phyloP scores from a whole-genome alignment of 2,797 vertebrate species.

The Rhinophrynus dorsalis region DNA sequence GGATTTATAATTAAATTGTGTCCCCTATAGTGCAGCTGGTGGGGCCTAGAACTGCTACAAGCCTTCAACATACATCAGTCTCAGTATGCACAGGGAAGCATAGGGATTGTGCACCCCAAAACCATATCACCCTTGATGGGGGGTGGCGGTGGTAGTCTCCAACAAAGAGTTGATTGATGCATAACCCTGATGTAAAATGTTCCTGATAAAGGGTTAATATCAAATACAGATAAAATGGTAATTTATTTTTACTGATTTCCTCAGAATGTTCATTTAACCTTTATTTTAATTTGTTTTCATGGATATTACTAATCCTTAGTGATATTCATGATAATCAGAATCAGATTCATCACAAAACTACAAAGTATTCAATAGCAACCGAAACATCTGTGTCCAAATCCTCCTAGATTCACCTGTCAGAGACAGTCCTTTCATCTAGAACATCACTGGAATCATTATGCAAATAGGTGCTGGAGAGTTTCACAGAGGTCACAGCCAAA shows the following conservation, averaged over 20 bases:
- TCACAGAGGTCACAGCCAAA: not conserved
- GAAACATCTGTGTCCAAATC: slow-evolving; percentile 23
- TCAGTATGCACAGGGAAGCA: too few relatives aligned
- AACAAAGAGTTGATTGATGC: too few relatives aligned
- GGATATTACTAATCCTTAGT: slow-evolving; percentile 2
- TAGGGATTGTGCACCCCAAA: too few relatives aligned
- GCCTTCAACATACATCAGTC: too few relatives aligned
- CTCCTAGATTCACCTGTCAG: slow-evolving; percentile 22
- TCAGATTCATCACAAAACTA: slow-evolving; percentile 10
- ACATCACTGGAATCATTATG: not conserved
- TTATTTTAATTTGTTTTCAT: slow-evolving; percentile 6
- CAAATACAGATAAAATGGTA: not conserved
- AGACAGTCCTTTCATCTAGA: slow-evolving; percentile 8
- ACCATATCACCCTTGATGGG: too few relatives aligned
- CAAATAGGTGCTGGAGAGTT: not conserved
- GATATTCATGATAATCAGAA: not conserved
- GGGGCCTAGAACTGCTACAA: too few relatives aligned
- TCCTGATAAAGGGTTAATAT: too few relatives aligned
- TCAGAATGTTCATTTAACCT: not conserved
- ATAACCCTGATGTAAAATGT: too few relatives aligned
- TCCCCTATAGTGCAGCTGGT: too few relatives aligned
- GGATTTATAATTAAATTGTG: too few relatives aligned
- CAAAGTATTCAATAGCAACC: not conserved
- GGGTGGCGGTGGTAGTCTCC: too few relatives aligned
- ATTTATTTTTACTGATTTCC: not conserved